These are phyloP conservation scores for Sialia sialis DNA, from an alignment of 2,113 vertebrate genomes.

Conservation along the genomic window DNA sequence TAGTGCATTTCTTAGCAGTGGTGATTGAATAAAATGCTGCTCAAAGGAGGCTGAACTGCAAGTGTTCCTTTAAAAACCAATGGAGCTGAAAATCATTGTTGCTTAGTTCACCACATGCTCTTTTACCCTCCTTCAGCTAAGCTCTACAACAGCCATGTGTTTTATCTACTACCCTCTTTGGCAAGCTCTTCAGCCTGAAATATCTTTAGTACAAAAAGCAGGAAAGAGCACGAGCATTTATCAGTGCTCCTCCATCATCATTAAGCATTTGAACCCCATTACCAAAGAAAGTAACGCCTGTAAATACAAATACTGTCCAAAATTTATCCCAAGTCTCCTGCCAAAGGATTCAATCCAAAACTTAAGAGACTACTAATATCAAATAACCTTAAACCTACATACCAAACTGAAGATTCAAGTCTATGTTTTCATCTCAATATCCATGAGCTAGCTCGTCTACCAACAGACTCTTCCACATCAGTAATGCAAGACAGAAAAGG, in stretches of 20 bases:
- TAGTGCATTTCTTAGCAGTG: conserved; percentile 52
- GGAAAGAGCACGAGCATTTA: conserved; percentile 8
- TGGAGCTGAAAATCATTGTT: conserved; percentile 66
- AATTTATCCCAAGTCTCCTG: not conserved
- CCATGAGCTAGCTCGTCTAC: not conserved
- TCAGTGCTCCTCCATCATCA: not conserved
- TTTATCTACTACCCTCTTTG: not conserved
- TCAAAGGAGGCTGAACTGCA: conserved; percentile 59
- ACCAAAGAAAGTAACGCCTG: not conserved
- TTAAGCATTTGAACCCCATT: not conserved
- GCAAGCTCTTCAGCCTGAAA: not conserved
- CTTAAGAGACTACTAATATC: not conserved
- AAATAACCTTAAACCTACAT: not conserved
- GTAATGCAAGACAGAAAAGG: not conserved
- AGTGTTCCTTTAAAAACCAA: conserved; percentile 65
- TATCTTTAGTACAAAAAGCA: not conserved
- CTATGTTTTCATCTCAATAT: not conserved
- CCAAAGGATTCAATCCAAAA: not conserved
- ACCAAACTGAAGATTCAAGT: not conserved
- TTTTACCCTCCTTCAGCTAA: conserved; percentile 42
- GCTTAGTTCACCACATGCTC: conserved; percentile 49
- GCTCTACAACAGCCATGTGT: not conserved
- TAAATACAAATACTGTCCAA: not conserved
- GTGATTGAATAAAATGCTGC: conserved; percentile 63
- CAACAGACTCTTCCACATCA: not conserved